Conservation (phyloP, 2,797 vertebrate species). For the Pyrocephalus nanus region DNA sequence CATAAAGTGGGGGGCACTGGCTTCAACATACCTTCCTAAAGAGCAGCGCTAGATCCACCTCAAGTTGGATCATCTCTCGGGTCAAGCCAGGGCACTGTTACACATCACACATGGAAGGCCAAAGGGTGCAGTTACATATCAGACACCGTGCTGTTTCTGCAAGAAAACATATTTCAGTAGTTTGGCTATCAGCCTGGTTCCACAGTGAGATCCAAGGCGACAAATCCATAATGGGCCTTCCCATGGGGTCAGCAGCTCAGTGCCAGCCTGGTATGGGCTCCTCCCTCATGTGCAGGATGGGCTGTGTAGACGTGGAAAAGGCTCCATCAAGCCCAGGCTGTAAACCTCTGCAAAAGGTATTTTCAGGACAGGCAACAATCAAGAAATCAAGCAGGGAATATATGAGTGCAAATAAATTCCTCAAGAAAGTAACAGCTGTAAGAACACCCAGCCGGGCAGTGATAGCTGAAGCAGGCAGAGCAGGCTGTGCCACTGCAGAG, state of each 20-base stretch:
- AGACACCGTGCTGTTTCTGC: fast-evolving
- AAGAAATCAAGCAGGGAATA: not conserved
- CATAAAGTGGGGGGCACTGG: fast-evolving
- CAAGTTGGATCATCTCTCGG: not conserved
- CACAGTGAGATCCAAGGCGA: not conserved
- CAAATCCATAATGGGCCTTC: fast-evolving
- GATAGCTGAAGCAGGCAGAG: not conserved
- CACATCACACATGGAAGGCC: fast-evolving
- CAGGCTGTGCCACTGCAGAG: not conserved
- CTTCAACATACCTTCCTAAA: fast-evolving
- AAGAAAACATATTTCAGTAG: not conserved
- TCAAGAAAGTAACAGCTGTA: not conserved
- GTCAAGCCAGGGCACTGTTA: not conserved
- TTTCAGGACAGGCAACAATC: not conserved
- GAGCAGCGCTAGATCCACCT: not conserved
- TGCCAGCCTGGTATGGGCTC: not conserved
- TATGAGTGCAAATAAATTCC: not conserved
- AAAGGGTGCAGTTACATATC: fast-evolving
- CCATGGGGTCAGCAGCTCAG: not conserved
- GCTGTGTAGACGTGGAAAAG: fast-evolving
- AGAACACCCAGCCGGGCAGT: not conserved
- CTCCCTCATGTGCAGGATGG: not conserved
- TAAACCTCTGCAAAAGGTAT: not conserved
- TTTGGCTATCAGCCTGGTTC: not conserved
- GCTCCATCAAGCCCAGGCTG: not conserved